Evolutionary conservation across 2,797 vertebrate genomes (phyloP), one percentile per base, ranked within the genome.

Genomic region (Lutjanus campechanus): DNA sequence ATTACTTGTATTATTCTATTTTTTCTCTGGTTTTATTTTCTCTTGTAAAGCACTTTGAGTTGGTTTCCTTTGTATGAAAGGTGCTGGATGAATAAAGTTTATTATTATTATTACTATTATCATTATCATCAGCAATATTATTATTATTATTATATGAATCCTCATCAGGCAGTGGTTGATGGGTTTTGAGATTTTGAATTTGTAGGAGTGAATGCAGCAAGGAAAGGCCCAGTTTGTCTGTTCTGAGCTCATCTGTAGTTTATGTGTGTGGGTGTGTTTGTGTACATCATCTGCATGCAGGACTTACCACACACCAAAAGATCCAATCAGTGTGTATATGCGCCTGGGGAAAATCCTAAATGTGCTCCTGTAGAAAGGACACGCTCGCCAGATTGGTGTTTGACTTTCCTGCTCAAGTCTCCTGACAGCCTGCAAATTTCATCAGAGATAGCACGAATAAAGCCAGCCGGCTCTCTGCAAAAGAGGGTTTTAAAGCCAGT

Each of bases 211-310:
- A 66, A 59, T 60, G 44, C 40, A 40, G 44, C 40, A 40, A 62
- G 10, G 12, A 40, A 16, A 53, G 29, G 5, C 13, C 29, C 3
- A 12, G 19, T 61, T 59, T 75, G 16, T 73, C 20, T 73, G 12
- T 60, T 25, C 41, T 63, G 62, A 54, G 59, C 41, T 64, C 61
- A 49, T 80, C 29, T 70, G 60, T 65, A 55, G 41, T 36, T 43
- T 36, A 41, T 47, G 46, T 7, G 8, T 41, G 62, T 49, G 17
- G 41, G 36, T 36, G 65, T 64, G 62, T 79, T 7, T 72, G 29
- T 73, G 60, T 62, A 5, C 7, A 25, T 79, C 56, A 82, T 87
- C 77, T 86, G 68, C 77, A 87, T 87, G 81, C 81, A 84, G 69
- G 61, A 54, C 56, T 59, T 47, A 25, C 44, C 5, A 2, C 73